Evolutionary conservation across 2,797 vertebrate genomes (phyloP), one percentile per base, ranked within the genome.

Genomic region (Eremophila alpestris): DNA sequence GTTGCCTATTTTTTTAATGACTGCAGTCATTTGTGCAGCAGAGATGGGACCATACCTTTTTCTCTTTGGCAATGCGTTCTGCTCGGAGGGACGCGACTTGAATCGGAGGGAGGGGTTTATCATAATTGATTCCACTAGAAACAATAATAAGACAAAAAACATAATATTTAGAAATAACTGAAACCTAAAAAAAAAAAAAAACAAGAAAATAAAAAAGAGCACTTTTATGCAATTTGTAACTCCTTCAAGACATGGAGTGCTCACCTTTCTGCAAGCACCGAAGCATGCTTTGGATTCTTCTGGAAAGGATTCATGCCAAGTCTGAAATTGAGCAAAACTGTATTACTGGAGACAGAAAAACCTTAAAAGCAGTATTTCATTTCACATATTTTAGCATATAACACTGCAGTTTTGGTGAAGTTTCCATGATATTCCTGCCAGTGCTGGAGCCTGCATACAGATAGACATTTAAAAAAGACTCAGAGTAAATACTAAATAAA

Each of bases 251-350:
- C 1, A n/a, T 21, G 46, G 8, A 59, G 14, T 14, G 34, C 97
- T 93, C 80, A 99, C 99, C 99, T 99, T 97, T 99, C 99, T 86
- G 99, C 97, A 83, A 99, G 97, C 77, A 99, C 99, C 0, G 99
- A 99, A 3, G 99, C 99, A 54, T 99, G 99, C 94, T 99, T 99
- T 58, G 99, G 99, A 95, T 99, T 99, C 98, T 99, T 99, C 98
- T 99, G 99, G 97, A 99, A 99, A 13, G 99, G 98, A 97, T 99
- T 99, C 99, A 99, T 99, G 71, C 99, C 99, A 49, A 99, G 98
- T 54, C 99, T 99, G 96, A 78, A 95, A 96, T 85, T 10, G 89
- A 92, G 40, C 41, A 91, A 84, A 95, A 85, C 7, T 55, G 17
- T 64, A 70, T 96, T 94, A 96, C 32, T 54, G 15, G 40, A 94